phyloP scores from a whole-genome alignment of 2,888 invertebrate genomes.

The Caenorhabditis panamensis region DNA sequence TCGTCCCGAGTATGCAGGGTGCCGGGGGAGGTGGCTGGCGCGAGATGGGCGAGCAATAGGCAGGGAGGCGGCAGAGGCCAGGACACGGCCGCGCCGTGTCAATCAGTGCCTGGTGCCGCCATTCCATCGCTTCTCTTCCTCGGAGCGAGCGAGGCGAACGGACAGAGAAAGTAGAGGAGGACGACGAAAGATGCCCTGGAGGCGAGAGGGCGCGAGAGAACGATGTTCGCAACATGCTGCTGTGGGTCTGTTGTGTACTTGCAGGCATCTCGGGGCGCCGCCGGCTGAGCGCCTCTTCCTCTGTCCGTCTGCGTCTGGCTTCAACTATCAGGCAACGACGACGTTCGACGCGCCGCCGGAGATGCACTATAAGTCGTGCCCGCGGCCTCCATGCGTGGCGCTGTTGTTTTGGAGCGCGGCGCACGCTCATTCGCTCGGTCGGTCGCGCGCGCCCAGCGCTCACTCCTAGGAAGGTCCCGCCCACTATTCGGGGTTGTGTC shows the following conservation, averaged over 20 bases:
- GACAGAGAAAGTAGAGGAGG: slow-evolving; percentile 37
- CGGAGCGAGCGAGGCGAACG: slow-evolving; percentile 40
- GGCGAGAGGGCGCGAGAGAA: slow-evolving; percentile 52
- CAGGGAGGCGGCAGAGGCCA: slow-evolving; percentile 36
- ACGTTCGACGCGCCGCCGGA: slow-evolving; percentile 40
- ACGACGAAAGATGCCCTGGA: slow-evolving; percentile 28
- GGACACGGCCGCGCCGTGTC: slow-evolving; percentile 52
- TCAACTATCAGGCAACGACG: slow-evolving; percentile 1
- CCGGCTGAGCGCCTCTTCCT: slow-evolving; percentile 19
- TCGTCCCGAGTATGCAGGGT: slow-evolving; percentile 25
- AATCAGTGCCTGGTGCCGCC: slow-evolving; percentile 61
- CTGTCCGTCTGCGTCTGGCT: slow-evolving; percentile 29
- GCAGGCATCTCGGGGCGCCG: slow-evolving; percentile 35
- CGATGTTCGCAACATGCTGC: slow-evolving; percentile 57
- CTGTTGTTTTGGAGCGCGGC: slow-evolving; percentile 58
- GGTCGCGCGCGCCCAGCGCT: slow-evolving; percentile 54
- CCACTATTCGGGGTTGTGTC: slow-evolving; percentile 50
- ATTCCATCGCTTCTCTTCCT: slow-evolving; percentile 44
- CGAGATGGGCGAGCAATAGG: slow-evolving; percentile 42
- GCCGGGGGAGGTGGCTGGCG: slow-evolving; percentile 37
- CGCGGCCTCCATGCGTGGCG: slow-evolving; percentile 55
- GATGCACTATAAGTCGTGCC: slow-evolving; percentile 57
- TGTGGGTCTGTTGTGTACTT: slow-evolving; percentile 47
- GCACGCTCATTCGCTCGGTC: slow-evolving; percentile 43
- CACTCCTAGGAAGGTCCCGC: slow-evolving; percentile 59